Percentiles rank a stretch among this genome's conserved stretches.
These are phyloP conservation scores for Hydrophis major DNA, from an alignment of 2,797 vertebrate genomes.

Conservation along the genomic window DNA sequence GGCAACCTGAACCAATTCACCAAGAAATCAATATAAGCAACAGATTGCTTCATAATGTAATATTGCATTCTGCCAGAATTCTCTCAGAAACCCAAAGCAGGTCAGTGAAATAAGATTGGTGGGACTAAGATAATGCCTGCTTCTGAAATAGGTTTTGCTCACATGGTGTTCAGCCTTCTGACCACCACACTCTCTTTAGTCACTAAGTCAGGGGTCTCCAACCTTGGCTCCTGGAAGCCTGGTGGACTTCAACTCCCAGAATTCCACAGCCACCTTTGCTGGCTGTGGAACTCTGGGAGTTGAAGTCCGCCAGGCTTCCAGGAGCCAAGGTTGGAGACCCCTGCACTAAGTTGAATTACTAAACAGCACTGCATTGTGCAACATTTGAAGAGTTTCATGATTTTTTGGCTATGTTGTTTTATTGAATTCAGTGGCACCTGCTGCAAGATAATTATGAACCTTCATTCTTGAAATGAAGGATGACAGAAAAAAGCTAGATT, in stretches of 20 bases:
- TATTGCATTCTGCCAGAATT: neutral
- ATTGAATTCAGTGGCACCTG: neutral
- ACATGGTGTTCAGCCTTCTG: neutral
- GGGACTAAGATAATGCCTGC: neutral
- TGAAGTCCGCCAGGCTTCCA: no score
- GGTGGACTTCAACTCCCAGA: no score
- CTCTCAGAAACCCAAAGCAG: neutral
- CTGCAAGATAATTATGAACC: neutral
- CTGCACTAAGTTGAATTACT: neutral
- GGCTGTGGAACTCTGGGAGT: no score
- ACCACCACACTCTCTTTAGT: neutral
- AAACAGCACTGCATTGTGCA: neutral
- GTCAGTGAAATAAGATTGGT: neutral
- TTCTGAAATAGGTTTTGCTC: neutral
- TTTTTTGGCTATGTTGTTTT: neutral
- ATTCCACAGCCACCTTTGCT: no score
- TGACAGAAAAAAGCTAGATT: neutral
- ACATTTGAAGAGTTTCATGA: neutral
- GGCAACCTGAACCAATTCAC: neutral
- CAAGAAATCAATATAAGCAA: neutral
- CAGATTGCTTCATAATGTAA: neutral
- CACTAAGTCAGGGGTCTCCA: no score
- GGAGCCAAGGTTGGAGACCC: no score
- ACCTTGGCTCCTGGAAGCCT: no score
- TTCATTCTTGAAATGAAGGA: neutral